phyloP scores from a whole-genome alignment of 1,140 invertebrate genomes.

The Tyrophagus putrescentiae region DNA sequence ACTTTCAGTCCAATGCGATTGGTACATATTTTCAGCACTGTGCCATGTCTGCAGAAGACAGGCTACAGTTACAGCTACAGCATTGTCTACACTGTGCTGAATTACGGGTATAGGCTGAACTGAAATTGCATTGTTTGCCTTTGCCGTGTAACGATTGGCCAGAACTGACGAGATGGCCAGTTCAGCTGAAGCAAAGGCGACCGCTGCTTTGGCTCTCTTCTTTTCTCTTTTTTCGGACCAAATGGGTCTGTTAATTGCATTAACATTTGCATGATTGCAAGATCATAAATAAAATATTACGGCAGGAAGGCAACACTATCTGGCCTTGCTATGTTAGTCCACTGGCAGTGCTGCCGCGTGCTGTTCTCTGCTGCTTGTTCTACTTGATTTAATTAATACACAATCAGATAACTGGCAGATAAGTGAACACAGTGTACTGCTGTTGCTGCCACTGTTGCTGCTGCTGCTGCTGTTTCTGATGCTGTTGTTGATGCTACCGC shows the following conservation, averaged over 20 bases:
- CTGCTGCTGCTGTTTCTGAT: too few relatives aligned
- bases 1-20: not conserved
- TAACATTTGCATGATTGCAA: slow-evolving; percentile 9
- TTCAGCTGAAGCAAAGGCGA: too few relatives aligned
- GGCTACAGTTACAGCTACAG: too few relatives aligned
- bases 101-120: not conserved
- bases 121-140: not conserved
- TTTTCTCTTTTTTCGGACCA: not conserved
- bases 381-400: slow-evolving; percentile 14
- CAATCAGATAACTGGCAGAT: slow-evolving; percentile 3
- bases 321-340: too few relatives aligned
- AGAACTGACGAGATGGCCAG: too few relatives aligned
- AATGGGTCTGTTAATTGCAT: slow-evolving; percentile 8
- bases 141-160: not conserved
- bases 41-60: slow-evolving; percentile 5
- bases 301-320: slow-evolving; percentile 11
- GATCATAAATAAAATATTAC: slow-evolving; percentile 9
- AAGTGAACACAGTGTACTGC: too few relatives aligned
- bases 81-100: too few relatives aligned
- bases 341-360: not conserved
- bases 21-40: slow-evolving; percentile 6
- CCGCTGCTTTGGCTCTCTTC: too few relatives aligned
- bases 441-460: too few relatives aligned
- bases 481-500: too few relatives aligned
- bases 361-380: slow-evolving; percentile 2